Conservation (phyloP, 2,113 vertebrate genomes). For the Nyctereutes procyonoides region DNA sequence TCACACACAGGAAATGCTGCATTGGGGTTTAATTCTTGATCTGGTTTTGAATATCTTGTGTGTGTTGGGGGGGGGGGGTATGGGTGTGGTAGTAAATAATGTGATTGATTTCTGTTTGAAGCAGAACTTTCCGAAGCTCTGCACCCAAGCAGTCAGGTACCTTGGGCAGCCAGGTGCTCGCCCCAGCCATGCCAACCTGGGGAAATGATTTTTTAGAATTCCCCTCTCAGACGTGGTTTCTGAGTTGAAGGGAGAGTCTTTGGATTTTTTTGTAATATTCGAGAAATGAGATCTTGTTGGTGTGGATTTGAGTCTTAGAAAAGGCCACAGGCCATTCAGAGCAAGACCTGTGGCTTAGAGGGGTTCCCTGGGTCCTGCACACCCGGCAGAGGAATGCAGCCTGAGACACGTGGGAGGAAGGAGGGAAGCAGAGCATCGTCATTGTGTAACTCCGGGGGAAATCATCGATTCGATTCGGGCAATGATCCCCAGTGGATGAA, state of each 20-base stretch:
- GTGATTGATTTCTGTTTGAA: background rate
- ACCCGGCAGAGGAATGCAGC: background rate
- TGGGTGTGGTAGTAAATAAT: background rate
- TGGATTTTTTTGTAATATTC: background rate
- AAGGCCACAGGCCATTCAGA: slow-evolving; percentile 19
- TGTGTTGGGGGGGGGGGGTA: too few relatives aligned
- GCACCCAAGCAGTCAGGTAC: background rate
- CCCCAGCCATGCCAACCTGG: background rate
- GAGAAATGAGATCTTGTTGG: background rate
- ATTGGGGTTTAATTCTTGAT: background rate
- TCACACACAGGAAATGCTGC: background rate
- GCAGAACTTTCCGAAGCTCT: background rate
- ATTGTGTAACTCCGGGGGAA: slow-evolving; percentile 7
- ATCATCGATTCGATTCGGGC: slow-evolving; percentile 44
- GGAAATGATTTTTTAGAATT: slow-evolving; percentile 3
- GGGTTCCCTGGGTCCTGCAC: background rate
- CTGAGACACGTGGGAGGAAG: background rate
- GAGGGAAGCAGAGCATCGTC: background rate
- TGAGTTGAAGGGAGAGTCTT: background rate
- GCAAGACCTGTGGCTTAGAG: background rate
- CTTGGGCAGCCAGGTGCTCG: background rate
- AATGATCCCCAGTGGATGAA: background rate
- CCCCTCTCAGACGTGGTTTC: background rate
- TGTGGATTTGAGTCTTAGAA: slow-evolving; percentile 24
- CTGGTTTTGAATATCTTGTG: background rate